phyloP scores from a whole-genome alignment of 1,140 invertebrate species.

The Spodoptera frugiperda region DNA sequence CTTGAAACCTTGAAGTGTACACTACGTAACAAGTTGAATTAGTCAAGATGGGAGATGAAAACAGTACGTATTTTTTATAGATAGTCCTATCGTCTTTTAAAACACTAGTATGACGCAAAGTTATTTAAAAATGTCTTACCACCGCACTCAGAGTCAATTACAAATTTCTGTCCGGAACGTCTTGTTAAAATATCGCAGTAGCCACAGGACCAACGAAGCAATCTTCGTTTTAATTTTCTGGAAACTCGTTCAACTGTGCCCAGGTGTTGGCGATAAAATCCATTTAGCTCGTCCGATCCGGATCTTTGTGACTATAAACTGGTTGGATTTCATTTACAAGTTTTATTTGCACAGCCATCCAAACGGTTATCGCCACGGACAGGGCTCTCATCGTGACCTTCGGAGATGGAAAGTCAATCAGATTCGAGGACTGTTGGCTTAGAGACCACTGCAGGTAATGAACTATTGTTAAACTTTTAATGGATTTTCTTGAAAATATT shows the following conservation, averaged over 20 bases:
- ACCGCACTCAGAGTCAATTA: too few relatives aligned
- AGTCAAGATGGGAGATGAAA: background rate
- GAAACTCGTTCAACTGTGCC: background rate
- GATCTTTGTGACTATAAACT: background rate
- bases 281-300: constrained; percentile 7
- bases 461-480: constrained; percentile 20
- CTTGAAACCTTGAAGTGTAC: background rate
- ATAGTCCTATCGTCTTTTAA: too few relatives aligned
- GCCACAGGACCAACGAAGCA: background rate
- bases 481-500: background rate
- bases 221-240: background rate
- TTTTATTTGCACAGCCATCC: constrained; percentile 55
- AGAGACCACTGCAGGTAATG: constrained; percentile 85
- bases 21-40: background rate
- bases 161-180: too few relatives aligned
- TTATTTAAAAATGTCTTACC: too few relatives aligned
- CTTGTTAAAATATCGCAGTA: background rate
- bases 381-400: constrained; percentile 63
- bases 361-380: constrained; percentile 53
- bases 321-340: constrained; percentile 26
- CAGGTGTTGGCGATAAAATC: constrained; percentile 5
- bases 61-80: background rate
- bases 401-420: constrained; percentile 57
- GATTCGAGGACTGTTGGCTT: constrained; percentile 81
- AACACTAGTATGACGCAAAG: too few relatives aligned